Base-by-base conservation (phyloP, 1,140 invertebrate genomes). In the Epicauta chinensis region DNA sequence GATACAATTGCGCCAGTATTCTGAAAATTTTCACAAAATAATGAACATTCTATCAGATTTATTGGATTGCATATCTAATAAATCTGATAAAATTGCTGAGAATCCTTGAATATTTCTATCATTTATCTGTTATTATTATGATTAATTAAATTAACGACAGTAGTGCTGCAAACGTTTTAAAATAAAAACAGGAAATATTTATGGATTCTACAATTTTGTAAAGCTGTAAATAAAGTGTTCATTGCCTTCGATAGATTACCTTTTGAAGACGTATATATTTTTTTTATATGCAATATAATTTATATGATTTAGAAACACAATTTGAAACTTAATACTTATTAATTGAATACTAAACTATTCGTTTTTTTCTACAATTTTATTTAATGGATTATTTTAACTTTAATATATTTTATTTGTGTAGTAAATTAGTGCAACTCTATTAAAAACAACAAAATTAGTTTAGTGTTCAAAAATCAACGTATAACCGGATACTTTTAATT, bases 1-100 rank as follows among this genome's bases (percentile, higher is more conserved):
- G 10, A n/a, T 38, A 35, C 12, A 40, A 29, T 30, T 56, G 55
- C 55, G 55, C 55, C 55, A 56, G 55, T 56, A 56, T 56, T 56
- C 30, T 36, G 55, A 52, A 52, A 56, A 56, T 56, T 43, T 44
- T 48, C 2, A 29, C 2, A 34, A 34, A 30, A 10, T 5, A 30
- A 30, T 30, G 10, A 30, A 30, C n/a, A n/a, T n/a, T 23, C 23
- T 1, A 23, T 23, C 23, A 23, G 7, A 23, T 23, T 23, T 23
- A 23, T 23, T 23, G 7, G 4, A 23, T 23, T 23, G 4, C 7
- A 23, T 5, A 23, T 23, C 4, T 23, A 23, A 1, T 23, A 23
- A 23, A 7, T 23, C 2, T 23, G 23, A 23, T 23, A 23, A 23
- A 7, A 23, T 23, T 23, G 23, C 4, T 23, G 7, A 23, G 23